Percentiles rank a stretch among this genome's conserved stretches.
Evolutionary conservation across 1,140 invertebrate species (phyloP).

Genomic region (Drosophila sechellia): DNA sequence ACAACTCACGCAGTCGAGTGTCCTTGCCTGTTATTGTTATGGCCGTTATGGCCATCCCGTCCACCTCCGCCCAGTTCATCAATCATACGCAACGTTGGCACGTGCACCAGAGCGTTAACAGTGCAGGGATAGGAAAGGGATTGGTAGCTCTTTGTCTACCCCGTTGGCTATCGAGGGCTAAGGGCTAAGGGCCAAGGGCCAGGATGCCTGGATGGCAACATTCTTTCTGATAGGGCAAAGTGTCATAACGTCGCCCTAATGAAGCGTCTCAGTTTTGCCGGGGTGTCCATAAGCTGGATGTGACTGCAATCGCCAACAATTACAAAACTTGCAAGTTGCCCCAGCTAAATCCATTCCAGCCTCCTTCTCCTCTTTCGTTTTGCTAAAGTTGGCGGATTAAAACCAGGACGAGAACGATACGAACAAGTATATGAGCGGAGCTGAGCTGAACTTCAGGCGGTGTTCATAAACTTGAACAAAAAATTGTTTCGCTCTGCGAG

Average conservation of each 20-base stretch:
- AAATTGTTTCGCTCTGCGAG: slow-evolving; percentile 42
- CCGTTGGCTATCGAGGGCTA: background rate
- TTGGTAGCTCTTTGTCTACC: background rate
- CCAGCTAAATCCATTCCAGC: slow-evolving; percentile 23
- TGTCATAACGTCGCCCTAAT: slow-evolving; percentile 74
- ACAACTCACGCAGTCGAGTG: slow-evolving; percentile 44
- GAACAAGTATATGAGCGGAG: slow-evolving; percentile 12
- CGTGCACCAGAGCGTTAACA: slow-evolving; percentile 54
- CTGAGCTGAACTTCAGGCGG: slow-evolving; percentile 12
- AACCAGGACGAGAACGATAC: slow-evolving; percentile 20
- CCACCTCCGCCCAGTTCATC: slow-evolving; percentile 59
- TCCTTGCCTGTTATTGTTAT: slow-evolving; percentile 52
- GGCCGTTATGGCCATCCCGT: slow-evolving; percentile 17
- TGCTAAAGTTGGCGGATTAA: slow-evolving; percentile 34
- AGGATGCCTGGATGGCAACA: background rate
- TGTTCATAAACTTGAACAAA: slow-evolving; percentile 50
- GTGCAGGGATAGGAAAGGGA: background rate
- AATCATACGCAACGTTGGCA: slow-evolving; percentile 81
- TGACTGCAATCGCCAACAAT: slow-evolving; percentile 74
- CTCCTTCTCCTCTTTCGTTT: background rate
- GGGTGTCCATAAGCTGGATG: slow-evolving; percentile 53
- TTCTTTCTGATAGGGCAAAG: slow-evolving; percentile 28
- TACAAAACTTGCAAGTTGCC: slow-evolving; percentile 75
- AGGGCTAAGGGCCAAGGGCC: background rate
- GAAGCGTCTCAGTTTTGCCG: slow-evolving; percentile 58